Evolutionary conservation across 1,140 invertebrate species (phyloP).

Genomic region (Thalassaphorura encarpata): DNA sequence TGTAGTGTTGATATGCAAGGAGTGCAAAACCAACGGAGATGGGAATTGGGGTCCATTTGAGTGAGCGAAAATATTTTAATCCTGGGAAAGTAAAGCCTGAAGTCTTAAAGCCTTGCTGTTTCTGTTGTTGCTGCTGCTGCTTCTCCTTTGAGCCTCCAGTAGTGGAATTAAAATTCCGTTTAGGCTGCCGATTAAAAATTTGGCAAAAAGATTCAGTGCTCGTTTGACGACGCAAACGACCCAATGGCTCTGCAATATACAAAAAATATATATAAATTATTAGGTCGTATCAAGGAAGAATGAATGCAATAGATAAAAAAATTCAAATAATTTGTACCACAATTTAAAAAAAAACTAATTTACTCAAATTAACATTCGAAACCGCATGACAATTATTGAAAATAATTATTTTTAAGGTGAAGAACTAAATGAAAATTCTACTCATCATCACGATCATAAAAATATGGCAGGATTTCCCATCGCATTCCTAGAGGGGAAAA

Average conservation of each 20-base stretch:
- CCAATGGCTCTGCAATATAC: background rate
- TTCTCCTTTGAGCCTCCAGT: background rate
- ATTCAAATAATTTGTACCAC: too few species aligned
- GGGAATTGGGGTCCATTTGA: constrained; percentile 39
- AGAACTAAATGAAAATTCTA: background rate
- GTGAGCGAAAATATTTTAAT: constrained; percentile 32
- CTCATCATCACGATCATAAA: background rate
- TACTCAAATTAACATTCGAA: background rate
- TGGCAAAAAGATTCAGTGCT: background rate
- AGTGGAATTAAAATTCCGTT: background rate
- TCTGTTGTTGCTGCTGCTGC: background rate
- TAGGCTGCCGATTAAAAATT: background rate
- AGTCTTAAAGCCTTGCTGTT: too few species aligned
- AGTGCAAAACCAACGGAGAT: constrained; percentile 36
- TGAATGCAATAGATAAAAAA: background rate
- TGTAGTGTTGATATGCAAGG: constrained; percentile 37
- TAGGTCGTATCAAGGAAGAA: background rate
- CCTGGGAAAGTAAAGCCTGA: background rate
- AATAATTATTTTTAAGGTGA: background rate
- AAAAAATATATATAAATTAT: background rate
- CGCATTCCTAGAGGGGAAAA: too few species aligned
- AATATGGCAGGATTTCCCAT: too few species aligned
- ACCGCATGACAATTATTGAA: background rate
- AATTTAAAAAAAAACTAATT: too few species aligned
- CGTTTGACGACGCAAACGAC: background rate